phyloP scores from a whole-genome alignment of 2,888 invertebrate genomes.

The Ptychoptera albimana region DNA sequence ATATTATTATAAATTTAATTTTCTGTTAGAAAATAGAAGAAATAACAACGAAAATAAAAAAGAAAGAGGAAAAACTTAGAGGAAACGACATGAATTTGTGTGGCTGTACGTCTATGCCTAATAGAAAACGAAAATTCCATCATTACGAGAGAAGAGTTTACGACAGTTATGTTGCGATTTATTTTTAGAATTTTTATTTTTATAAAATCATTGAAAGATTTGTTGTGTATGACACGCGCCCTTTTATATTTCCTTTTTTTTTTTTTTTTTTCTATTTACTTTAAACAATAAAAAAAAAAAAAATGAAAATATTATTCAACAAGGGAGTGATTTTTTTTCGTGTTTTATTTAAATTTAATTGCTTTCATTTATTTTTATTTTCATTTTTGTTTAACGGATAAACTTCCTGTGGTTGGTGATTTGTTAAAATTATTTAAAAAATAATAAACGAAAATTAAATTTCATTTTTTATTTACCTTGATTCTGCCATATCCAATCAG shows the following conservation, averaged over 20 bases:
- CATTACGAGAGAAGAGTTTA: background rate
- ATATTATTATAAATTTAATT: too few relatives aligned
- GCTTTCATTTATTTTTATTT: too few relatives aligned
- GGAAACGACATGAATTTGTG: background rate
- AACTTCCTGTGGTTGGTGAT: background rate
- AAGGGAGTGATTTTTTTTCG: background rate
- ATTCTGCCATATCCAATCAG: conserved; percentile 70
- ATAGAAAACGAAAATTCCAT: too few relatives aligned
- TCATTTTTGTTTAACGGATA: background rate
- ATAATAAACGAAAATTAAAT: background rate
- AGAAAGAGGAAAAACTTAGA: too few relatives aligned
- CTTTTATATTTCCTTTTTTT: background rate
- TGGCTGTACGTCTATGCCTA: background rate
- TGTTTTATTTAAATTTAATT: background rate
- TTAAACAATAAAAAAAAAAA: too few relatives aligned
- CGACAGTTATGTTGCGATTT: background rate
- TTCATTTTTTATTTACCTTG: conserved; percentile 35
- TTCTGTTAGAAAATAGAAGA: background rate
- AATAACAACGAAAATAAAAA: background rate
- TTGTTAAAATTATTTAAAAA: background rate
- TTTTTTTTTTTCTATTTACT: too few relatives aligned
- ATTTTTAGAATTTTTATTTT: background rate
- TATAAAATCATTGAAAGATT: background rate
- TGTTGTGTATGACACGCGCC: background rate
- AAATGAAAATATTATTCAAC: background rate